Percentiles rank a stretch among this genome's conserved stretches.
These are phyloP conservation scores for Nesidiocoris tenuis DNA, from an alignment of 2,888 invertebrate species.

Conservation along the genomic window DNA sequence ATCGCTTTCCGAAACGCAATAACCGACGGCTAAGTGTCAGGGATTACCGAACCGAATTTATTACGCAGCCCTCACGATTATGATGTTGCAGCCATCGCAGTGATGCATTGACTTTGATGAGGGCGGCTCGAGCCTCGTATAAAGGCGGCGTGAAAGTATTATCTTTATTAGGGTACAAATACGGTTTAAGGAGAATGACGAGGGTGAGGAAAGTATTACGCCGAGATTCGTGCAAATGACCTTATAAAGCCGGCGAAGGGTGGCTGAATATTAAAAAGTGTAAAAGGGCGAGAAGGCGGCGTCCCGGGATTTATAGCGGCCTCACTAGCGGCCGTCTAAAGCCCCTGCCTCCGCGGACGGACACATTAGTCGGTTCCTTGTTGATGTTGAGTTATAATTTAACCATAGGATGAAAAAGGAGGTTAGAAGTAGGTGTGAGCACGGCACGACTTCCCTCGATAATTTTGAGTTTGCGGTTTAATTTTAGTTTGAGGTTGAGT, in stretches of 20 bases:
- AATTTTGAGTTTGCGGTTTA: too few species aligned
- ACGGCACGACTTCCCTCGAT: too few species aligned
- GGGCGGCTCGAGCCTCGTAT: background rate
- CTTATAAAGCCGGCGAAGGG: background rate
- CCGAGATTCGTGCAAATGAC: background rate
- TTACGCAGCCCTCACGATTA: background rate
- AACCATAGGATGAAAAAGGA: too few species aligned
- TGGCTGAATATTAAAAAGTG: background rate
- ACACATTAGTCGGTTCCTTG: background rate
- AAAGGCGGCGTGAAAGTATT: constrained; percentile 11
- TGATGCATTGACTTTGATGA: background rate
- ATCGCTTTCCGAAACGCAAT: background rate
- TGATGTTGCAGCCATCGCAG: too few species aligned
- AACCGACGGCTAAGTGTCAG: background rate
- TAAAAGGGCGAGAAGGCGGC: background rate
- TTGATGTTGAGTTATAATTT: background rate
- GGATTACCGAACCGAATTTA: background rate
- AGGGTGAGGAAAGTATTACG: background rate
- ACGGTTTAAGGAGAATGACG: background rate
- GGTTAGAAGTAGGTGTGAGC: too few species aligned
- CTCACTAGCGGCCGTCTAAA: background rate
- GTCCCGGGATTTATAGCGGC: background rate
- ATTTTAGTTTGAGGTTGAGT: too few species aligned
- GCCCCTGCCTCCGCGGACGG: background rate
- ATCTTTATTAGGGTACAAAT: constrained; percentile 34